phyloP scores from a whole-genome alignment of 2,888 invertebrate genomes.

The Chrysodeixis includens region DNA sequence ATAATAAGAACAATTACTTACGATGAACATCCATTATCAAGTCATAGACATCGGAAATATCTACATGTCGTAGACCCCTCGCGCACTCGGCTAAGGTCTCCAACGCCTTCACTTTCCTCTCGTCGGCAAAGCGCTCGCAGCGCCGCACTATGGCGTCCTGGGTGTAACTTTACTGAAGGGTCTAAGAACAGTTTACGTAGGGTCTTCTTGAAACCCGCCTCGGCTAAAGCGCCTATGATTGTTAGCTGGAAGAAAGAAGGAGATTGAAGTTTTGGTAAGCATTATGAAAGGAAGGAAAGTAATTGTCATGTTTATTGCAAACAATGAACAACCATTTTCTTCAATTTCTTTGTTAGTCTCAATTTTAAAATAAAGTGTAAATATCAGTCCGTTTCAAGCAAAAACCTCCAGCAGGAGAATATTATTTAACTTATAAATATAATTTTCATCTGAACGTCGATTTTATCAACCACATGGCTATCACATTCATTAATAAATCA shows the following conservation, averaged over 20 bases:
- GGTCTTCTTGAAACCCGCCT: constrained; percentile 85
- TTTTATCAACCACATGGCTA: too few relatives aligned
- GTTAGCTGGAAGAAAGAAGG: constrained; percentile 71
- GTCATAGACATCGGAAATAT: constrained; percentile 79
- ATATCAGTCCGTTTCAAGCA: too few relatives aligned
- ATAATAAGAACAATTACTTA: constrained; percentile 69
- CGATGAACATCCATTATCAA: constrained; percentile 86
- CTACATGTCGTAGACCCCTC: constrained; percentile 73
- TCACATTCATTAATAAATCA: too few relatives aligned
- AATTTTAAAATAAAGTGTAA: too few relatives aligned
- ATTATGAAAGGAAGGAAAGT: neutral
- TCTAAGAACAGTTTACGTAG: constrained; percentile 86
- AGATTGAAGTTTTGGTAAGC: too few relatives aligned
- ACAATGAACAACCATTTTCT: too few relatives aligned
- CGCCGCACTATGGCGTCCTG: constrained; percentile 85
- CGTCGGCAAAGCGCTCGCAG: constrained; percentile 84
- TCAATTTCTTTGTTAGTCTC: too few relatives aligned
- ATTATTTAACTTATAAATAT: too few relatives aligned
- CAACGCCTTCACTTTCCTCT: constrained; percentile 75
- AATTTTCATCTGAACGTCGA: too few relatives aligned
- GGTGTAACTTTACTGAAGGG: constrained; percentile 86
- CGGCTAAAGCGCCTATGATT: constrained; percentile 87
- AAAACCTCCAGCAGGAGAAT: too few relatives aligned
- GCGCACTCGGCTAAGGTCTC: constrained; percentile 76
- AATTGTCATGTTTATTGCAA: too few relatives aligned